Evolutionary conservation across 2,797 vertebrate species (phyloP).

Genomic region (Ispidina lecontei): DNA sequence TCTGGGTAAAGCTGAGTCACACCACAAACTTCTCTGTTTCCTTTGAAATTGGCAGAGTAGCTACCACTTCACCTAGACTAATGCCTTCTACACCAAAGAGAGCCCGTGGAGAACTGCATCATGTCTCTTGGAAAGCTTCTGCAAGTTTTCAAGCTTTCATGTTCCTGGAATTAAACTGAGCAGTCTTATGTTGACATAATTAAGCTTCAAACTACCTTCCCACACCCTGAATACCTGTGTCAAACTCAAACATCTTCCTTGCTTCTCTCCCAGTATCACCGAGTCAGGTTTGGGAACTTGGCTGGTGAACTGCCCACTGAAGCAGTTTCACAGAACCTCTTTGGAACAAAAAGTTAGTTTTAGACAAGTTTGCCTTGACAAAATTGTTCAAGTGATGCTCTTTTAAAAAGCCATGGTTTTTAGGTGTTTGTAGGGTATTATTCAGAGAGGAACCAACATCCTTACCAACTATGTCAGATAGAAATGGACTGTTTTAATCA

Average conservation of each 20-base stretch:
- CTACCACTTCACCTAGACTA: not conserved
- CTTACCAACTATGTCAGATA: too few relatives aligned
- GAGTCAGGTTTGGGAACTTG: too few relatives aligned
- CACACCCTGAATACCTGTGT: not conserved
- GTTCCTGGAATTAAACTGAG: not conserved
- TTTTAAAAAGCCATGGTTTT: too few relatives aligned
- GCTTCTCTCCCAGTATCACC: not conserved
- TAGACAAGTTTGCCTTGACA: too few relatives aligned
- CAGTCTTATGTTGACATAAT: not conserved
- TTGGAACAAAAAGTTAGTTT: too few relatives aligned
- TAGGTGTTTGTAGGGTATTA: too few relatives aligned
- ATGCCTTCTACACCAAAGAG: not conserved
- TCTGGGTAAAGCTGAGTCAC: conserved; percentile 53
- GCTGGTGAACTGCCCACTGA: too few relatives aligned
- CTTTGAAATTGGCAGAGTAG: not conserved
- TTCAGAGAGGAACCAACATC: accelerated
- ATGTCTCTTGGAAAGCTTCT: not conserved
- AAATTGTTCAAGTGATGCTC: too few relatives aligned
- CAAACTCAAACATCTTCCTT: accelerated
- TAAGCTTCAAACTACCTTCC: not conserved
- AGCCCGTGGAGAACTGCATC: not conserved
- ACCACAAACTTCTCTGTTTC: not conserved
- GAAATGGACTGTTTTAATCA: too few relatives aligned
- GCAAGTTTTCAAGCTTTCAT: not conserved
- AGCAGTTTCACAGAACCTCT: too few relatives aligned